Evolutionary conservation across 2,888 invertebrate genomes (phyloP).

Genomic region (Agrotis clavis): DNA sequence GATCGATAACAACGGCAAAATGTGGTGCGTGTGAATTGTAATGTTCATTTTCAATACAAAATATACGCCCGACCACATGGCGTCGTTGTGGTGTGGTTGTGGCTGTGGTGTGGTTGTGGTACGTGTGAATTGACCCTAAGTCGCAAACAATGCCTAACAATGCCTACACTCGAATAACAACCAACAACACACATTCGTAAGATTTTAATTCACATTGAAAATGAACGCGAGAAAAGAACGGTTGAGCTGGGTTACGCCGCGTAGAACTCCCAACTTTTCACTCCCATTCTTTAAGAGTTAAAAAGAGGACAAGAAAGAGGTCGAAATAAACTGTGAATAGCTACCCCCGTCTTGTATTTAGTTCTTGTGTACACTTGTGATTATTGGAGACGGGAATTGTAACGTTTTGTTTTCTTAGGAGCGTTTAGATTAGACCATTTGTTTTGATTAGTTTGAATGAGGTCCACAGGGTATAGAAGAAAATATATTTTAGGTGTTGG

Average conservation of each 20-base stretch:
- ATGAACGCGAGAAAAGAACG: constrained; percentile 55
- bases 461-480: background rate
- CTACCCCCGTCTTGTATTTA: constrained; percentile 66
- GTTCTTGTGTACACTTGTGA: constrained; percentile 60
- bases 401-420: background rate
- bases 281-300: constrained; percentile 65
- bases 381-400: constrained; percentile 56
- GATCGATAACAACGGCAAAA: no score
- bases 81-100: no score
- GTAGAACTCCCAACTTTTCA: constrained; percentile 61
- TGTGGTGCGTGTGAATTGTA: no score
- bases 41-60: no score
- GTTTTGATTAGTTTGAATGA: background rate
- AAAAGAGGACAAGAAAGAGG: constrained; percentile 61
- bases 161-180: background rate
- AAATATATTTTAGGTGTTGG: background rate
- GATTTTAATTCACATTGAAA: constrained; percentile 64
- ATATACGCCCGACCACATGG: no score
- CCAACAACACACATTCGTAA: constrained; percentile 44
- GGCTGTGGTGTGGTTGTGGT: no score
- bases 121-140: no score
- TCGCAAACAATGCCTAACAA: no score
- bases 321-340: constrained; percentile 71
- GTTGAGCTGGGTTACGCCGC: constrained; percentile 49
- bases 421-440: constrained; percentile 3